Evolutionary conservation across 2,113 vertebrate species (phyloP).

Genomic region (Ardeotis arabs): DNA sequence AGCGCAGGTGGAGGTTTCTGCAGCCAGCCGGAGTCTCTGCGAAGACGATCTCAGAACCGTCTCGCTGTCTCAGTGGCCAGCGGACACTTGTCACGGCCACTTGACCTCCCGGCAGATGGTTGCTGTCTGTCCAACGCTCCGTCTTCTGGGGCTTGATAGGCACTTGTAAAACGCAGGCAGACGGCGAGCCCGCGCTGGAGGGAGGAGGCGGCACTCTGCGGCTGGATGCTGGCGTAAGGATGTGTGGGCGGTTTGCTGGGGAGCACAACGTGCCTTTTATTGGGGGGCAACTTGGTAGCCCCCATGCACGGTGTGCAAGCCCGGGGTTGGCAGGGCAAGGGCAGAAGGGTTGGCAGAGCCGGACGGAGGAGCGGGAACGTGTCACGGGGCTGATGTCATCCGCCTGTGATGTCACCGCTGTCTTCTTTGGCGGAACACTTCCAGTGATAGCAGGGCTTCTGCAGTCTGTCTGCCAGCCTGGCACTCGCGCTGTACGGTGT

Average conservation of each 20-base stretch:
- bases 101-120: conserved; percentile 47
- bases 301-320: fast-evolving
- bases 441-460: conserved; percentile 16
- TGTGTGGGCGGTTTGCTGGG: fast-evolving
- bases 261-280: neutral
- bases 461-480: conserved; percentile 50
- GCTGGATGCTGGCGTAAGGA: neutral
- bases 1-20: neutral
- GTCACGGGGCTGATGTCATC: conserved; percentile 31
- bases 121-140: neutral
- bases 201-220: neutral
- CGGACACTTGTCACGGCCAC: conserved; percentile 15
- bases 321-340: neutral
- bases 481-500: neutral
- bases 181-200: fast-evolving
- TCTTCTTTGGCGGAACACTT: neutral
- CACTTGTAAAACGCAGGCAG: neutral
- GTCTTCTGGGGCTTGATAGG: conserved; percentile 11
- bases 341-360: neutral
- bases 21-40: neutral
- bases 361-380: neutral
- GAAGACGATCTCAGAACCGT: neutral
- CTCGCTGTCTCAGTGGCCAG: neutral
- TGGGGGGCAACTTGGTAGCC: fast-evolving
- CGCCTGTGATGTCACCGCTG: neutral